Base-by-base conservation (phyloP, 2,113 vertebrate species). In the Psilopsiagon aurifrons region DNA sequence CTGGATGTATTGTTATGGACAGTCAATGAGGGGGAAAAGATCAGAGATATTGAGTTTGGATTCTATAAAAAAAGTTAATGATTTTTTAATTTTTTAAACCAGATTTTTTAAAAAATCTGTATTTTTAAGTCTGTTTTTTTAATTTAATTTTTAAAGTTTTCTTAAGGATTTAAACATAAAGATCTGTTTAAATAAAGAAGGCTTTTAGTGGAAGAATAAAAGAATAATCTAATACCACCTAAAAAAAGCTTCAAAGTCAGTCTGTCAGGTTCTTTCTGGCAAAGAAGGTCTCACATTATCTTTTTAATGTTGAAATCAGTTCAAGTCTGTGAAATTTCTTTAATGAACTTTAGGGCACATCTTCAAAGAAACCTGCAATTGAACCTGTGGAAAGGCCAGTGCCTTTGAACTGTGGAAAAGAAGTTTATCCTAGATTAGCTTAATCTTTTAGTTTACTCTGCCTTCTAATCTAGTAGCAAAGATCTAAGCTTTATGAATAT, bases 331-430 rank as follows among this genome's bases (percentile, higher is more conserved):
- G 97, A 98, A 98, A 98, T 98, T 98, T 98, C 97, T 98, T 98
- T 98, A 98, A 98, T 98, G 98, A 99, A 98, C 98, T 97, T 98
- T 97, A 98, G 97, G 97, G 97, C 97, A 97, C 83, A 86, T 97
- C 98, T 98, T 98, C 98, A 98, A 99, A 99, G 98, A 97, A 97
- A 88, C 94, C 96, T 98, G 96, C 96, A 96, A 91, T 96, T 96
- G 95, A 98, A 97, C 96, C 93, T 95, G 83, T 67, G 83, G 94
- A 95, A 96, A 96, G 96, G 87, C 92, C 97, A 96, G 22, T 96
- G 96, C 96, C 97, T 98, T 98, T 98, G 98, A 98, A 98, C 97
- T 98, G 78, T 63, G 68, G 79, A 97, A 94, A 97, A 97, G 92
- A 96, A 95, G 95, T 97, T 98, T 97, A 98, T 97, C 97, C 96